These are phyloP conservation scores for Cynopterus sphinx DNA, from an alignment of 2,797 vertebrate species.

Conservation along the genomic window DNA sequence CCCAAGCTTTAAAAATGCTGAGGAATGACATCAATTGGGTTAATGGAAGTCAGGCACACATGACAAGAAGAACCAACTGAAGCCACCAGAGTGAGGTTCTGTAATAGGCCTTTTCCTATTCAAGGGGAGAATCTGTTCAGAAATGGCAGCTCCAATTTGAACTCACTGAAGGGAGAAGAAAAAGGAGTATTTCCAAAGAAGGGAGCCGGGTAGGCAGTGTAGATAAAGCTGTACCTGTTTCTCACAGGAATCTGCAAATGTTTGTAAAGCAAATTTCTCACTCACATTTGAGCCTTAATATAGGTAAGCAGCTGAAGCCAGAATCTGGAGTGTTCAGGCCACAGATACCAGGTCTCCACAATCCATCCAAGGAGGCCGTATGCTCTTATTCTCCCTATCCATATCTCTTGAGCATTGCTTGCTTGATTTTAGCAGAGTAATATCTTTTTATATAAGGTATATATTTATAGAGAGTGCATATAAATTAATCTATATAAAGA, in stretches of 20 bases:
- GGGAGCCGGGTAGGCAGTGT: background rate
- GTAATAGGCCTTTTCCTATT: background rate
- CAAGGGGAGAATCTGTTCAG: background rate
- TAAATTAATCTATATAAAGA: slow-evolving; percentile 38
- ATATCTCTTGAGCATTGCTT: background rate
- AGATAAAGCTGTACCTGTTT: background rate
- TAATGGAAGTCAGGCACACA: background rate
- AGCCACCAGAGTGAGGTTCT: background rate
- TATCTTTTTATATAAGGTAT: background rate
- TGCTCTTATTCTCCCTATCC: background rate
- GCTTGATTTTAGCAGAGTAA: background rate
- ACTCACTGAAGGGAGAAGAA: background rate
- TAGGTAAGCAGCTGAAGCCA: background rate
- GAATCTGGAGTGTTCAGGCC: background rate
- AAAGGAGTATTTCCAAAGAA: background rate
- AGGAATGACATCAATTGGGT: background rate
- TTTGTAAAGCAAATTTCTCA: background rate
- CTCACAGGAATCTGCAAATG: background rate
- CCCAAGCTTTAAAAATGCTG: background rate
- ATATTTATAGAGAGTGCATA: background rate
- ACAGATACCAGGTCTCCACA: background rate
- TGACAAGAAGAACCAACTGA: background rate
- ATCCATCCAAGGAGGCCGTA: background rate
- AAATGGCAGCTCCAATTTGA: background rate
- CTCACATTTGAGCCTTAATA: background rate